Base-by-base conservation (phyloP, 2,113 vertebrate species). In the Podarcis muralis region DNA sequence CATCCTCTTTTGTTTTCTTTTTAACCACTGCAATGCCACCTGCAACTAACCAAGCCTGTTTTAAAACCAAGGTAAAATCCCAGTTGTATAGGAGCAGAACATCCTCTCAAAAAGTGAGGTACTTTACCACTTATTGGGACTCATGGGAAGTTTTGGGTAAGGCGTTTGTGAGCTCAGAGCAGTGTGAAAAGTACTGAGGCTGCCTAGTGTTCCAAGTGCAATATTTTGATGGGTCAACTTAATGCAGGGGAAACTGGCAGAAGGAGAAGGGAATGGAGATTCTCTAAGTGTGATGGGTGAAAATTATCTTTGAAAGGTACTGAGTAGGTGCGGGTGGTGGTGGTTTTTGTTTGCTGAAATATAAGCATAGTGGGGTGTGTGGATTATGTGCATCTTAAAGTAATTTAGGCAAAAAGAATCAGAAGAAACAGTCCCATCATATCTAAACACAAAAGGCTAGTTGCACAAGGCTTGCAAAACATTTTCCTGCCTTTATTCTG, bases 361-460 rank as follows among this genome's bases (percentile, higher is more conserved):
- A 5, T 4, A 62, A 59, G 15, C 76, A 78, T 27, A 71, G 3
- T 20, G 37, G 37, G 8, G 20, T 2, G 25, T 12, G 48, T 11
- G 48, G 48, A 53, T 53, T 53, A 5, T 2, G 18, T 3, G 37
- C 48, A 62, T 82, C 35, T 81, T 81, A 74, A 68, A 75, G 74
- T 40, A 8, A 35, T 5, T 35, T 79, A 79, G 66, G 8, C 69
- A n/a, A 37, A 11, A 87, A 83, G 23, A 81, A 81, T 30, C 57
- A 66, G 12, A 53, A 11, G 4, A 32, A 48, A 25, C 3, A 32
- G 8, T 76, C 74, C 81, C 78, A 48, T 85, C 89, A 88, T 59
- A 92, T 66, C n/a, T 84, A 22, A 53, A 79, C 65, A 81, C 35
- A 74, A 86, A 80, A 20, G 35, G 83, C 79, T 77, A 87, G 72